Conservation (phyloP, 2,888 invertebrate species). For the Linnaemya tessellans region DNA sequence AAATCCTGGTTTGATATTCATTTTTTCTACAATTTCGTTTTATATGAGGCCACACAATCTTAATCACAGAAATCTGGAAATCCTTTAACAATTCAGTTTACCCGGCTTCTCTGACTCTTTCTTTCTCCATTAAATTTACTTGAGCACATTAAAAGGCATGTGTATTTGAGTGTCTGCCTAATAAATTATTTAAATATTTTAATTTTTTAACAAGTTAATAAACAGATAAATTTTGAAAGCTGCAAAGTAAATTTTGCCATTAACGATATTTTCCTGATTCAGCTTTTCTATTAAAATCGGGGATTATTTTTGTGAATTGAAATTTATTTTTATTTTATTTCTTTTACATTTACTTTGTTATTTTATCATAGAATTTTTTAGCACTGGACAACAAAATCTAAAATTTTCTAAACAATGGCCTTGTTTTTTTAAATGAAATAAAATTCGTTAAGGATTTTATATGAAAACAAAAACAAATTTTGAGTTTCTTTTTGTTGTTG, state of each 20-base stretch:
- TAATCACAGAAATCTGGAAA: not conserved
- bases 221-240: not conserved
- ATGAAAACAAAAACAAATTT: no score
- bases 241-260: not conserved
- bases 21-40: not conserved
- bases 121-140: not conserved
- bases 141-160: no score
- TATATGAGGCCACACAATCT: not conserved
- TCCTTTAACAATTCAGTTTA: slow-evolving; percentile 15
- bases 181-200: not conserved
- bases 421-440: no score
- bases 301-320: no score
- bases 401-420: no score
- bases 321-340: no score
- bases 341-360: no score
- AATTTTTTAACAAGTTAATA: slow-evolving; percentile 6
- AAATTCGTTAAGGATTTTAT: no score
- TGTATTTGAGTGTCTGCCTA: not conserved
- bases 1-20: not conserved
- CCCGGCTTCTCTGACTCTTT: not conserved
- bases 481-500: no score
- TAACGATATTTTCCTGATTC: not conserved
- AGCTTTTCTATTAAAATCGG: no score
- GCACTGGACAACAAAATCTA: no score
- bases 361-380: no score